Percentiles rank a stretch among this genome's conserved stretches.
These are phyloP conservation scores for Macrostomum cliftonense DNA, from an alignment of 2,888 invertebrate species.

Conservation along the genomic window DNA sequence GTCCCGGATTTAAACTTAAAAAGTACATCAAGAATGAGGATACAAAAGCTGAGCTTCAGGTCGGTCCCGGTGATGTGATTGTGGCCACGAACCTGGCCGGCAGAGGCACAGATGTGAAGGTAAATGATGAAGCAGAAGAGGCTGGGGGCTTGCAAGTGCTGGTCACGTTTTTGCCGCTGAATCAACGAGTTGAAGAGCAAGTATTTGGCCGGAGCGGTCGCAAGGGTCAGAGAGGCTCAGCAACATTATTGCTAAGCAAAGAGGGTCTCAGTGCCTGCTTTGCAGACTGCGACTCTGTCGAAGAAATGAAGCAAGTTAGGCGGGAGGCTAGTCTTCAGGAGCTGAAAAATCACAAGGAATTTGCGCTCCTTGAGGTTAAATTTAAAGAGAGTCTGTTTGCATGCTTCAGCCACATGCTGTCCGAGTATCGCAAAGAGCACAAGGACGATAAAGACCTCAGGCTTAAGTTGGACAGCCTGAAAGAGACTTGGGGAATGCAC, in stretches of 20 bases:
- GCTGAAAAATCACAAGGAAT: too few species aligned
- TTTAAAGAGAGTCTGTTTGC: too few species aligned
- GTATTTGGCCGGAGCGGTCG: conserved; percentile 13
- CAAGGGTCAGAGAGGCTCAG: conserved; percentile 13
- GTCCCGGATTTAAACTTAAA: not conserved
- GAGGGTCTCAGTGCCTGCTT: too few species aligned
- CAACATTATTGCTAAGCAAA: conserved; percentile 11
- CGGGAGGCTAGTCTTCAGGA: too few species aligned
- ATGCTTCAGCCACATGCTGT: too few species aligned
- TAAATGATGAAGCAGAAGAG: conserved; percentile 4
- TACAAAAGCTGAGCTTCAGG: conserved; percentile 3
- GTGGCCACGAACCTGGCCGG: conserved; percentile 15
- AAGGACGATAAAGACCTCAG: too few species aligned
- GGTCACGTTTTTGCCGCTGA: conserved; percentile 14
- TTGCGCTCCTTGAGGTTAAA: too few species aligned
- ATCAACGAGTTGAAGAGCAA: conserved; percentile 13
- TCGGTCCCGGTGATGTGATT: conserved; percentile 10
- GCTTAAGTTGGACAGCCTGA: too few species aligned
- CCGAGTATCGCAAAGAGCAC: too few species aligned
- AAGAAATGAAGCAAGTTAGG: too few species aligned
- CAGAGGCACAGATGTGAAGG: conserved; percentile 13
- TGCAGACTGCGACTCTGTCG: too few species aligned
- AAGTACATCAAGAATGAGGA: conserved; percentile 8
- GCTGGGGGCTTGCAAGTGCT: conserved; percentile 14
- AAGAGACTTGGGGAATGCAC: too few species aligned